Evolutionary conservation across 2,888 invertebrate genomes (phyloP).

Genomic region (Epicampocera succincta): DNA sequence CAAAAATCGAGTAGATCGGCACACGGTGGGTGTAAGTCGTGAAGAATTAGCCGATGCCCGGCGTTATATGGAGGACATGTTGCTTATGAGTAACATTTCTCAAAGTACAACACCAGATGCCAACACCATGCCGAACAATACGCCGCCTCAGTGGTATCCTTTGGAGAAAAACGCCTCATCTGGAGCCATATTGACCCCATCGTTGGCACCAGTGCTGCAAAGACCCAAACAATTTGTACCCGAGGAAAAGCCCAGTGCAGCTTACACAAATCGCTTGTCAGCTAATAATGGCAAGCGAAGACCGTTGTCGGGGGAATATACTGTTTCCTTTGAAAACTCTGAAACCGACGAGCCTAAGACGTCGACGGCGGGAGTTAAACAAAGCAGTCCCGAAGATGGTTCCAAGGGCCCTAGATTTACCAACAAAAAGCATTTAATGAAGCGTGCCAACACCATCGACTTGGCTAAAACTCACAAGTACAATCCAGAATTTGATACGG

Average conservation of each 20-base stretch:
- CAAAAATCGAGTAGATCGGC: constrained; percentile 86
- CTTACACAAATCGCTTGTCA: constrained; percentile 18
- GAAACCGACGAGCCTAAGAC: constrained; percentile 6
- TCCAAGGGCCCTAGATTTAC: constrained; percentile 75
- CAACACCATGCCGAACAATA: constrained; percentile 70
- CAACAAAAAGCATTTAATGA: constrained; percentile 89
- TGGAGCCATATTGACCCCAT: constrained; percentile 76
- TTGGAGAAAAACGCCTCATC: constrained; percentile 83
- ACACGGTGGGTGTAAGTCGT: constrained; percentile 91
- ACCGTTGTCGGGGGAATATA: constrained; percentile 77
- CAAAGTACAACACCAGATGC: constrained; percentile 74
- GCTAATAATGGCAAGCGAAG: constrained; percentile 61
- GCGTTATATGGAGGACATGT: constrained; percentile 87
- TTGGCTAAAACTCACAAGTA: constrained; percentile 87
- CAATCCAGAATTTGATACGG: constrained; percentile 83
- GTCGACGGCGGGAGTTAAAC: constrained; percentile 14
- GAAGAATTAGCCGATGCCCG: constrained; percentile 91
- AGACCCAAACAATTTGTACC: constrained; percentile 80
- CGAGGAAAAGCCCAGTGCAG: constrained; percentile 1
- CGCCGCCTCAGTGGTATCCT: constrained; percentile 75
- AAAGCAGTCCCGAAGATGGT: constrained; percentile 76
- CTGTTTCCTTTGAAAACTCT: constrained; percentile 73
- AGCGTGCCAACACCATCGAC: constrained; percentile 94
- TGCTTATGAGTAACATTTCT: constrained; percentile 80
- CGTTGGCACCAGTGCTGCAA: constrained; percentile 73